Evolutionary conservation across 2,888 invertebrate genomes (phyloP).

Genomic region (Pseudanteris insignis): DNA sequence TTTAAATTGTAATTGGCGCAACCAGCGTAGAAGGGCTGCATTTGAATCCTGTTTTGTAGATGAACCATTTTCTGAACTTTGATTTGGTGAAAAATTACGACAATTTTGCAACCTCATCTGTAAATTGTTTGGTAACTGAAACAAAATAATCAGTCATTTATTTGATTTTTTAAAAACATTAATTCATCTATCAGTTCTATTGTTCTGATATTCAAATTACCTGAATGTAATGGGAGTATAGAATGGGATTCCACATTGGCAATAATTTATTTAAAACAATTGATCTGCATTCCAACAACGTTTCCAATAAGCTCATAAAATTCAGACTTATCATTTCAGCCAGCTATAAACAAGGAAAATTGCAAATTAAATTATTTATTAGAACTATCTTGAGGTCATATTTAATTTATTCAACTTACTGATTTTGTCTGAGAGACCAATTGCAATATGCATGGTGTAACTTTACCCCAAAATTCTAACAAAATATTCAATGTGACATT

Average conservation of each 20-base stretch:
- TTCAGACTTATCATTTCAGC: conserved; percentile 98
- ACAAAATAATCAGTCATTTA: no score
- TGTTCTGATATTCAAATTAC: no score
- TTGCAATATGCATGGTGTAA: conserved; percentile 94
- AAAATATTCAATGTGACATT: conserved; percentile 82
- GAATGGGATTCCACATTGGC: conserved; percentile 95
- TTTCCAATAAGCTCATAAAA: conserved; percentile 93
- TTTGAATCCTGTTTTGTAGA: conserved; percentile 67
- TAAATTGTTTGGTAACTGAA: conserved; percentile 87
- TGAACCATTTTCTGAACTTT: conserved; percentile 65
- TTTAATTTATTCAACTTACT: no score
- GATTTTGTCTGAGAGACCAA: conserved; percentile 91
- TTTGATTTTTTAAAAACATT: no score
- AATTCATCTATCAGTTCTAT: no score
- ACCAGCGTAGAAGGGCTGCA: conserved; percentile 78
- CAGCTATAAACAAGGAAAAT: no score
- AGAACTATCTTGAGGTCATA: no score
- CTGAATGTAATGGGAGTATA: conserved; percentile 89
- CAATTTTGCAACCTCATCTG: conserved; percentile 88
- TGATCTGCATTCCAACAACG: conserved; percentile 93
- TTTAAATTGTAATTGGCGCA: conserved; percentile 94
- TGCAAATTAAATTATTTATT: no score
- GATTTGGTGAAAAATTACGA: conserved; percentile 79
- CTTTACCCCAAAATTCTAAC: conserved; percentile 98
- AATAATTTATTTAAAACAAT: conserved; percentile 89